Base-by-base conservation (phyloP, 2,797 vertebrate genomes). In the Hydrocynus forskahlii region DNA sequence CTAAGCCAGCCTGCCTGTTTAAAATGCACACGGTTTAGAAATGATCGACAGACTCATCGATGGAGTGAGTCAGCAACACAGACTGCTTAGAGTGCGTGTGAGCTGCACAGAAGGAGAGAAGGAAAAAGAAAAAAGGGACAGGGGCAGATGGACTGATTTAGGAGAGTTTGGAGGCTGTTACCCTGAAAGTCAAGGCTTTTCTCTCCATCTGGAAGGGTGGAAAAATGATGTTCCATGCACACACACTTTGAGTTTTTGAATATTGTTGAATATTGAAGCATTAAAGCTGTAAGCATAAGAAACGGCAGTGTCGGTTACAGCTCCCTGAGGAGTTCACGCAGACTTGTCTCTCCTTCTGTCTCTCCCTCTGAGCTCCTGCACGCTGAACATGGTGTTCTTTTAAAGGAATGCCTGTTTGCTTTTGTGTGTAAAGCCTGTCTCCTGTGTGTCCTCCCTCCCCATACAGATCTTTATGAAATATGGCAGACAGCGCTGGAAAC, bases 391-490 rank as follows among this genome's bases (percentile, higher is more conserved):
- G 3, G n/a, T 23, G 43, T 14, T 50, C 12, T 21, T 50, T 16
- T 14, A 7, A 5, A 7, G 13, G 45, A 12, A 25, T 52, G 14
- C 19, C 16, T 4, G 19, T 17, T 25, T 50, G 68, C 45, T 16
- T 45, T 7, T 52, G 43, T 60, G 43, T 59, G 25, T 54, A 70
- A 70, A 14, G 29, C 17, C 8, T 21, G 59, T 77, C n/a, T 50
- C 4, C 13, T 73, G 23, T 73, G 13, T 66, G 60, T 72, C 7
- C 8, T n/a, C n/a, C 40, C 25, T 1, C 43, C 16, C 69, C 62
- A 40, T 16, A 66, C 84, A 99, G 97, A 97, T 99, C 87, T 97
- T 95, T 79, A 98, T 99, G 97, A 97, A 95, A 88, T 98, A 97
- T 0, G 97, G 97, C 8, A 95, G 97, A 12, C 97, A 99, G 90